Base-by-base conservation (phyloP, 2,888 invertebrate genomes). In the Minunthozetes semirufus region DNA sequence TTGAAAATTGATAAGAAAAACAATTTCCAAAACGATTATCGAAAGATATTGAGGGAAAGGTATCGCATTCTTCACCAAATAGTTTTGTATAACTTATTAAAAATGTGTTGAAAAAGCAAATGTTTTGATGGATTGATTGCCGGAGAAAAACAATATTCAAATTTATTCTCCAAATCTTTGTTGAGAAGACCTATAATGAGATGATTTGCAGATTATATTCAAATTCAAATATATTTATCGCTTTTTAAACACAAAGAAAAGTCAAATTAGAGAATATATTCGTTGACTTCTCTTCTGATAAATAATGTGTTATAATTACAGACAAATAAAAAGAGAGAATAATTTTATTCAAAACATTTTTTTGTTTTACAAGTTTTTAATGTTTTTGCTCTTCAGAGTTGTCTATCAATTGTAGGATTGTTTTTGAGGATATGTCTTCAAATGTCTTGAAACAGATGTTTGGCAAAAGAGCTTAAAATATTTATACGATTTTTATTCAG, bases 251-350 rank as follows among this genome's bases (percentile, higher is more conserved):
- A 53, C 22, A 56, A 56, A 2, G 22, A 56, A 56, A 25, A 25
- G n/a, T 19, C 53, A 53, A 25, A 56, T 22, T 56, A 9, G 5
- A 56, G 2, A 25, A 13, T 8, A 53, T 4, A 8, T n/a, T 56
- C 27, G 56, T 56, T 56, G 27, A 22, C 15, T 56, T 56, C 4
- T 56, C 1, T 25, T 56, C 33, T 33, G 33, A 25, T 56, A 13
- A 56, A 56, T 56, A 56, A 56, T 56, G 56, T 56, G 56, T 56
- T 56, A 56, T 56, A 56, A 56, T 56, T 56, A 56, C 22, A 56
- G 22, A 11, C 9, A 13, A 22, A 25, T 19, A 11, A 11, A 56
- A 25, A 3, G 19, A 25, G 6, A 56, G 25, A 56, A 56, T 56
- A 13, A 22, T 25, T 19, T 56, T 56, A 25, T 56, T 56, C 56